Percentiles rank a stretch among this genome's conserved stretches.
Evolutionary conservation across 2,888 invertebrate genomes (phyloP).

Genomic region (Bursaphelenchus okinawaensis): DNA sequence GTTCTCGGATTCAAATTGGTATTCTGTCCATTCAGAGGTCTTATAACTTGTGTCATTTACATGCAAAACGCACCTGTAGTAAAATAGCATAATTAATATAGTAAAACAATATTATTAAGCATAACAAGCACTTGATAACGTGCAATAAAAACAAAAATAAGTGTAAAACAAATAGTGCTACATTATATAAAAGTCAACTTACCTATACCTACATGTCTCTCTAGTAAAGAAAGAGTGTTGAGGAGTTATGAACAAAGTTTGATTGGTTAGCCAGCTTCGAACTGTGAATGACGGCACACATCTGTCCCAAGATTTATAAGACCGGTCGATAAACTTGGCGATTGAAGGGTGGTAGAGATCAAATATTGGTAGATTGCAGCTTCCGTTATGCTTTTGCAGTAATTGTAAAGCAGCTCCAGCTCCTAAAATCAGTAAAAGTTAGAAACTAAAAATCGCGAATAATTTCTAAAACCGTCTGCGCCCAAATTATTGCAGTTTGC

Average conservation of each 20-base stretch:
- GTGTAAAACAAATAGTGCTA: no score
- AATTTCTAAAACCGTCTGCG: background rate
- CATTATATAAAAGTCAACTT: no score
- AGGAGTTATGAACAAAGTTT: background rate
- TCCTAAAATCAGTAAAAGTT: background rate
- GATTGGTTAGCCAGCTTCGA: background rate
- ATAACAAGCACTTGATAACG: no score
- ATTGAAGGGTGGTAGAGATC: background rate
- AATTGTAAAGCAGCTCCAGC: no score
- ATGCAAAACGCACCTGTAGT: background rate
- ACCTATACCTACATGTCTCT: background rate
- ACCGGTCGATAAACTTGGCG: background rate
- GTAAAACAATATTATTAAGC: no score
- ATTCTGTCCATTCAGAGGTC: background rate
- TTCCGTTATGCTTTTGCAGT: no score
- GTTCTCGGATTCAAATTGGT: background rate
- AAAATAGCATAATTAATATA: no score
- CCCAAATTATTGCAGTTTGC: background rate
- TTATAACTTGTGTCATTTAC: no score
- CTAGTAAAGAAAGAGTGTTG: background rate
- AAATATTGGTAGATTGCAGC: background rate
- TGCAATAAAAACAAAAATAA: background rate
- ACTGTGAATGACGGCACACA: background rate
- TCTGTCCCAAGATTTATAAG: background rate
- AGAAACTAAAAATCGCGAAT: background rate